These are phyloP conservation scores for Theropithecus gelada DNA, from an alignment of 2,113 vertebrate genomes.

Conservation along the genomic window DNA sequence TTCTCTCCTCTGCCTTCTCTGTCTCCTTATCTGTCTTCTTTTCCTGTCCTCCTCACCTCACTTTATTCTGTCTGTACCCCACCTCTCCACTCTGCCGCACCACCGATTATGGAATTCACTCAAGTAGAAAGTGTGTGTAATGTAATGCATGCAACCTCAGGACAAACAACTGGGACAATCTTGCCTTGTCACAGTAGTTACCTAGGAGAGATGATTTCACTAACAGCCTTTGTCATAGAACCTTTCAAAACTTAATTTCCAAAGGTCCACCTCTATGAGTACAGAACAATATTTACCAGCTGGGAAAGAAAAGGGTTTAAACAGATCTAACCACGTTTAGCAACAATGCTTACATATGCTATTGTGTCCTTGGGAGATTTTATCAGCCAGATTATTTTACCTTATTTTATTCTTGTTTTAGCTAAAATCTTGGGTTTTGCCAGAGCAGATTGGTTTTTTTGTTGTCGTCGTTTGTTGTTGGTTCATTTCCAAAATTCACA, in stretches of 20 bases:
- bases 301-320: not conserved
- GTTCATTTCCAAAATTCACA: not conserved
- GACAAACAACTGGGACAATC: not conserved
- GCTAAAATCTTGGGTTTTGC: not conserved
- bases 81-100: accelerated
- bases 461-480: not conserved
- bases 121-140: not conserved
- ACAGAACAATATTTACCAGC: not conserved
- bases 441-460: not conserved
- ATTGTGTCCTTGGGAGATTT: not conserved
- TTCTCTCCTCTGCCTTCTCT: not conserved
- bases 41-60: not conserved
- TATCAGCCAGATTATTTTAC: not conserved
- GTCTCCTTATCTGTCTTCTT: too few relatives aligned
- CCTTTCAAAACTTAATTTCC: slow-evolving; percentile 56
- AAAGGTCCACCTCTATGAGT: not conserved
- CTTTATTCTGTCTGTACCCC: not conserved
- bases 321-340: not conserved
- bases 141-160: not conserved
- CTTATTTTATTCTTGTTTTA: not conserved
- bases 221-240: slow-evolving; percentile 37
- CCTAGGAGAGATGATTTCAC: slow-evolving; percentile 43
- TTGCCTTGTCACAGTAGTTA: slow-evolving; percentile 33
- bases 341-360: not conserved
- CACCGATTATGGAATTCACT: not conserved